Evolutionary conservation across 2,888 invertebrate species (phyloP), one percentile per base, ranked within the genome.

Genomic region (Stegana nigrithorax): DNA sequence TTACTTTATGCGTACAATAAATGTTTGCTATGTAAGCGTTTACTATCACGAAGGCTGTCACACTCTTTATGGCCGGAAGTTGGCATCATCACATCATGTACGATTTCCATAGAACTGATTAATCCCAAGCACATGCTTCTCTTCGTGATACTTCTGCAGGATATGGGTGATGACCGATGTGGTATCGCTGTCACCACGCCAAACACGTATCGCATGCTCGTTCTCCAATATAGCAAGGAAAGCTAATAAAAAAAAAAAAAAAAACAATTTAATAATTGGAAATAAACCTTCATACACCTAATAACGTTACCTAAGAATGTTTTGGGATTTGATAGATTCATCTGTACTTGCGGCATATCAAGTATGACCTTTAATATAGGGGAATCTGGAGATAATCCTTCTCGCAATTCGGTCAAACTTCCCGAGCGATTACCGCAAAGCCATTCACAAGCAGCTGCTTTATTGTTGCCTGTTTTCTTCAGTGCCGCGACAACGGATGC

Each of bases 111-210:
- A 84, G 63, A 86, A 86, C 75, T 86, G 87, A 83, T 88, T 88
- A 68, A 87, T 86, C 69, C 87, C 87, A 70, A 87, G 82, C 51
- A 88, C 87, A 81, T 90, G 89, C 81, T 89, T 90, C 75, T 90
- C 90, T 61, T 89, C 87, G 73, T 89, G 89, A 83, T 89, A 90
- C 66, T 89, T 90, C 71, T 90, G 88, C 69, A 90, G 89, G 71
- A 91, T 90, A 83, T 90, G 89, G 78, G 89, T 89, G 57, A 91
- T 86, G 62, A 91, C 87, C 19, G 90, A 90, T 51, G 89, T 89
- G 27, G 90, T 89, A 73, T 91, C 91, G n/a, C 89, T 88, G 81
- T 91, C 91, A 71, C 89, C 89, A 60, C 90, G 87, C 90, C 91
- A 91, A 67, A 89, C 87, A 70, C 88, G 89, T 67, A 89, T 88